A percentile compares a stretch with the other conserved stretches of the same genome.
Evolutionary conservation across 1,140 invertebrate species (phyloP).

Genomic region (Zaprionus capensis): DNA sequence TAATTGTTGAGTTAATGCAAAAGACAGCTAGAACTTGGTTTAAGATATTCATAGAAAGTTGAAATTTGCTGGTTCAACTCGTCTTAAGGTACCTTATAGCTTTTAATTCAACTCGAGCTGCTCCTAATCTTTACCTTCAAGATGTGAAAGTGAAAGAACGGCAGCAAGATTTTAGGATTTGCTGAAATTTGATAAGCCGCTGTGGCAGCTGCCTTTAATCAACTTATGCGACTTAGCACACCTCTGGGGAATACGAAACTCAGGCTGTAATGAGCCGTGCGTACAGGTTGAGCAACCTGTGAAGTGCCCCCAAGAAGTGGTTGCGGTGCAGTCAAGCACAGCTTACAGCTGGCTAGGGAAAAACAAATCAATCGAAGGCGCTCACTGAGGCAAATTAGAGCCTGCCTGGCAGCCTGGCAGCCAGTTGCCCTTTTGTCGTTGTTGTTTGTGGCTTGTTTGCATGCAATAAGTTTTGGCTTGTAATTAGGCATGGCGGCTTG

Average conservation of each 20-base stretch:
- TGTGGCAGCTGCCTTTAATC: not conserved
- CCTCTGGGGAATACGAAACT: not conserved
- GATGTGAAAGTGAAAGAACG: not conserved
- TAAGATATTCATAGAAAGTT: not conserved
- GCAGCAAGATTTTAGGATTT: not conserved
- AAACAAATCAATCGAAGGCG: conserved; percentile 12
- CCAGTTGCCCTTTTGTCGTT: conserved; percentile 13
- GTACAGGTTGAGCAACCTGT: not conserved
- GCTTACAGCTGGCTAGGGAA: not conserved
- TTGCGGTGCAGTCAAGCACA: not conserved
- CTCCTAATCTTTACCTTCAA: not conserved
- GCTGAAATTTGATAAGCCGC: not conserved
- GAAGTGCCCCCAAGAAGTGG: not conserved
- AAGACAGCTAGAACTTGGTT: not conserved
- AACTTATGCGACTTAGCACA: not conserved
- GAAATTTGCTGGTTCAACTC: not conserved
- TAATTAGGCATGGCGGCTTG: conserved; percentile 64
- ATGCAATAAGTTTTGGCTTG: conserved; percentile 39
- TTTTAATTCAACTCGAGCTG: not conserved
- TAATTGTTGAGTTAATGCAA: not conserved
- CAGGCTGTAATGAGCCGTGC: not conserved
- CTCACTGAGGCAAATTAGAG: conserved; percentile 17
- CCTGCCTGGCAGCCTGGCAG: not conserved
- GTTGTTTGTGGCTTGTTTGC: not conserved
- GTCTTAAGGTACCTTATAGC: not conserved